Conservation (phyloP, 2,888 invertebrate species). For the Hemaris fuciformis region DNA sequence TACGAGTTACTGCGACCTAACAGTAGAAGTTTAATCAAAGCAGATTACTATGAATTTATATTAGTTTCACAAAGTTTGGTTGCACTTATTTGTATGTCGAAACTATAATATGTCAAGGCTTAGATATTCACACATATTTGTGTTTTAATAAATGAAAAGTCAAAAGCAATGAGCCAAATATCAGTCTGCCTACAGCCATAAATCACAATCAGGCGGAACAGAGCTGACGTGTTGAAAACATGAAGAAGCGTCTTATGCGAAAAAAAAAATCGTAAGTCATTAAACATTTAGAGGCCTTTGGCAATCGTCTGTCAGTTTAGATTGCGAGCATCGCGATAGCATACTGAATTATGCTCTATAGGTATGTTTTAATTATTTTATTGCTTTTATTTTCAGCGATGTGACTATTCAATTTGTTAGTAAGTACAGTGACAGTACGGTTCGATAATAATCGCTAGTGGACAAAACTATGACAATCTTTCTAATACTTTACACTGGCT, state of each 20-base stretch:
- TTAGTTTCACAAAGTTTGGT: too few species aligned
- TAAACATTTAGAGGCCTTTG: background rate
- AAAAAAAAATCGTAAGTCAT: background rate
- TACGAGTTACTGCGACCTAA: too few species aligned
- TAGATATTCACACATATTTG: background rate
- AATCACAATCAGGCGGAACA: background rate
- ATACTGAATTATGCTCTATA: background rate
- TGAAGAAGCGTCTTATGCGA: background rate
- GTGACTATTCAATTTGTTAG: too few species aligned
- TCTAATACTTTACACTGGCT: too few species aligned
- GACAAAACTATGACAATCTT: too few species aligned
- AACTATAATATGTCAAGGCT: background rate
- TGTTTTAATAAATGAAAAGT: background rate
- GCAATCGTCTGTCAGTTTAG: background rate
- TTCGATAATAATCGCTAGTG: too few species aligned
- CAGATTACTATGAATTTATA: too few species aligned
- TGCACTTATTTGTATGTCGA: too few species aligned
- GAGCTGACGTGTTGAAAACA: background rate
- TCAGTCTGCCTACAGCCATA: background rate
- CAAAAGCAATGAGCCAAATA: background rate
- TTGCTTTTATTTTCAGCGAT: too few species aligned
- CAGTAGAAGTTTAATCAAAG: too few species aligned
- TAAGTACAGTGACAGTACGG: too few species aligned
- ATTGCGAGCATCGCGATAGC: background rate
- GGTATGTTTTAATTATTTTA: background rate